Evolutionary conservation across 1,140 invertebrate species (phyloP), one percentile per base, ranked within the genome.

Genomic region (Sycobia sp.): DNA sequence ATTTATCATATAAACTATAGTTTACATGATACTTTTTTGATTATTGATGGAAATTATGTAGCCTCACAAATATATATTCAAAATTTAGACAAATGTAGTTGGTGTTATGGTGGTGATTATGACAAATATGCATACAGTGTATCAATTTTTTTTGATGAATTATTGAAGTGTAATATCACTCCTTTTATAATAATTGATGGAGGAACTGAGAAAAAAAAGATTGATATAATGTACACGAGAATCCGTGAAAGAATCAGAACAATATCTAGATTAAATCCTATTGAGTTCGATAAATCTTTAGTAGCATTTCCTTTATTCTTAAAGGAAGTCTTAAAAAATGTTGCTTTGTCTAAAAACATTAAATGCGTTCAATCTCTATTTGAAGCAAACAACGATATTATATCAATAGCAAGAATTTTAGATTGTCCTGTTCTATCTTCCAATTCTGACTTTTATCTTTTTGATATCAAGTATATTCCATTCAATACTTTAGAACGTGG

Each of bases 391-490:
- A 86, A 88, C 67, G 88, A 94, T 71, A 87, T 95, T 56, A 92
- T 92, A 2, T 86, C 88, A 0, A 70, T 96, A 51, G 91, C 92
- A 0, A 86, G 87, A 66, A 81, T 86, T 53, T 81, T 94, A 5
- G 82, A 90, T 32, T 95, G 92, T 71, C 94, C 94, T 4, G 87
- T 96, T 11, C 70, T 97, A 0, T 95, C 91, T 73, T 90, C 90
- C 68, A 94, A 97, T 78, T 96, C 93, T 1, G 95, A 97, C 82
- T 97, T 95, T 82, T 95, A 88, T 74, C 89, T 96, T 53, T 94
- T 90, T 77, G 89, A 92, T 79, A 84, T 93, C 1, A 72, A 86
- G 3, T 95, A 94, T 71, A 91, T 96, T 62, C 91, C 91, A 0
- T 87, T 93, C 46, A 84, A 88, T 55, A 89, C 87, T 41, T 74